A percentile compares a stretch with the other conserved stretches of the same genome.
These are phyloP conservation scores for Fregetta grallaria DNA, from an alignment of 2,113 vertebrate genomes.

Conservation along the genomic window DNA sequence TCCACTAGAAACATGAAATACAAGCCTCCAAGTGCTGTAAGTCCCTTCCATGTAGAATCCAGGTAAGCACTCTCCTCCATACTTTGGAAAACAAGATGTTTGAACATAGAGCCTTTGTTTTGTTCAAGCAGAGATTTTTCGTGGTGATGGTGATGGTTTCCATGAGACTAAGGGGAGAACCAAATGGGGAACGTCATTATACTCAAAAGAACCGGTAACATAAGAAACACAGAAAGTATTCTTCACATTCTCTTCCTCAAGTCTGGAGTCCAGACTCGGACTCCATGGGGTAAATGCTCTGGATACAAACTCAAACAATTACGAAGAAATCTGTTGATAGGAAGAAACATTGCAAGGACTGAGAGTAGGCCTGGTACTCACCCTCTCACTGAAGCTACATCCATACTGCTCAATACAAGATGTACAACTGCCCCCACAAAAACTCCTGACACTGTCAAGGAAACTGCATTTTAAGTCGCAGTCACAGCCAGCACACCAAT, in stretches of 20 bases:
- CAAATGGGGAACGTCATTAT: background rate
- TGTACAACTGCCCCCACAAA: background rate
- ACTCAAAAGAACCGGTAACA: background rate
- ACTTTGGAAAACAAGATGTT: constrained; percentile 71
- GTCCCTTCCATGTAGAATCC: constrained; percentile 91
- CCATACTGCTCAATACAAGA: background rate
- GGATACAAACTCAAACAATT: background rate
- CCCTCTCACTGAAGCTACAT: background rate
- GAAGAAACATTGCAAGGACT: background rate
- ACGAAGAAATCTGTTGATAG: background rate
- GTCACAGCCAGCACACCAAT: background rate
- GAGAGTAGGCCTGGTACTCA: background rate
- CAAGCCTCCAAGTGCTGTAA: constrained; percentile 90
- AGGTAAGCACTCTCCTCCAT: constrained; percentile 78
- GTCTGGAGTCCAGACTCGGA: background rate
- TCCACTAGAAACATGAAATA: constrained; percentile 99
- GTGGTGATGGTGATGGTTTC: constrained; percentile 76
- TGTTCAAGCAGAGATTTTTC: constrained; percentile 69
- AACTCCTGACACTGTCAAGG: background rate
- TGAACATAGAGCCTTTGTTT: constrained; percentile 66
- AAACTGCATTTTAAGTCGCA: background rate
- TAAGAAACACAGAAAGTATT: background rate
- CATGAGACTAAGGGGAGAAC: constrained; percentile 72
- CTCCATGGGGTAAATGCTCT: background rate
- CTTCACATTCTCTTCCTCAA: background rate